A percentile compares a stretch with the other conserved stretches of the same genome.
These are phyloP conservation scores for Pimpla rufipes DNA, from an alignment of 2,888 invertebrate species.

Conservation along the genomic window DNA sequence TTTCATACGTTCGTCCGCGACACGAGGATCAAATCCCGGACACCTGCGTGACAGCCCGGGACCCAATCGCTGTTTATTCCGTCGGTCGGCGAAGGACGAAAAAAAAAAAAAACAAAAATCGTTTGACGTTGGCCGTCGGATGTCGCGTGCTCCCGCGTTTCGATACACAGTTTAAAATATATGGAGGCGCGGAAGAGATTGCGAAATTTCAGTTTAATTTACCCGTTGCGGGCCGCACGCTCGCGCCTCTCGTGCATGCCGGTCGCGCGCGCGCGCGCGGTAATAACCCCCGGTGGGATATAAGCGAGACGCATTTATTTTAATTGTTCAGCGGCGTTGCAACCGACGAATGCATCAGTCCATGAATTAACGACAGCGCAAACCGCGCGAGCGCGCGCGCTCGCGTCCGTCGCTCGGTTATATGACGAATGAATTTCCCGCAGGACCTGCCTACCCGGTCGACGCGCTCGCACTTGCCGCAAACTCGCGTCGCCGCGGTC, in stretches of 20 bases:
- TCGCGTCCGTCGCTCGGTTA: neutral
- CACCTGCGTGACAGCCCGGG: no score
- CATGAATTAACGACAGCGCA: conserved; percentile 53
- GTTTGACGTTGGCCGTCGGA: conserved; percentile 40
- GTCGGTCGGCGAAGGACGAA: no score
- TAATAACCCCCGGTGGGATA: conserved; percentile 60
- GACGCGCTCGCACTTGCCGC: neutral
- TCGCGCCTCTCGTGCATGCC: neutral
- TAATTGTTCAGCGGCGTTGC: conserved; percentile 49
- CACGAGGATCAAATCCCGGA: no score
- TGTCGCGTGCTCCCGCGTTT: conserved; percentile 21
- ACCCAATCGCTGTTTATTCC: no score
- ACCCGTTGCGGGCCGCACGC: conserved; percentile 40
- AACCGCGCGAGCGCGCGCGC: conserved; percentile 3
- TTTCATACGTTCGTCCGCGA: no score
- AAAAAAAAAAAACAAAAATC: conserved; percentile 5
- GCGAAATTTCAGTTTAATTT: conserved; percentile 56
- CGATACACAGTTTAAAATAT: conserved; percentile 11
- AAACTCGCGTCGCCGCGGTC: conserved; percentile 18
- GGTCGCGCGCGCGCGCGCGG: conserved; percentile 12
- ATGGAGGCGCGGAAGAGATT: neutral
- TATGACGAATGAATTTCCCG: conserved; percentile 59
- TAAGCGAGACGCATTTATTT: conserved; percentile 61
- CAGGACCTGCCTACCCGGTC: conserved; percentile 26
- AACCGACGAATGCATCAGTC: conserved; percentile 60